These are phyloP conservation scores for Cryptomyrus ogoouensis DNA, from an alignment of 2,113 vertebrate species.

Conservation along the genomic window DNA sequence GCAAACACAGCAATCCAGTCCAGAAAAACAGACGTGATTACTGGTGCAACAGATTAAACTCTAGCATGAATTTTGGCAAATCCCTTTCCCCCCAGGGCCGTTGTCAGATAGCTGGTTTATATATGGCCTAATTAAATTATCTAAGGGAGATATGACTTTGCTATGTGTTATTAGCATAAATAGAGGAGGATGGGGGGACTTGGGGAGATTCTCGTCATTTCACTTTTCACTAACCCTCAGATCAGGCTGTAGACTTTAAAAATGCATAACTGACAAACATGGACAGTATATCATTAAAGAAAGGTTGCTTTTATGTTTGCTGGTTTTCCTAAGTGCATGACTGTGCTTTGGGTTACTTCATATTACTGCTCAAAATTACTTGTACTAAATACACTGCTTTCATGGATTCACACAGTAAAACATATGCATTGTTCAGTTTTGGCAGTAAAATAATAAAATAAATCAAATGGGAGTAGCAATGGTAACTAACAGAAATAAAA, in stretches of 20 bases:
- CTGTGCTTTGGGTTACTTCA: background rate
- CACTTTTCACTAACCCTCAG: background rate
- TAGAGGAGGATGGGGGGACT: background rate
- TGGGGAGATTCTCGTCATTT: background rate
- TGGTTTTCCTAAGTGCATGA: constrained; percentile 12
- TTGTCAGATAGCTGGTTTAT: background rate
- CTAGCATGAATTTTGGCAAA: background rate
- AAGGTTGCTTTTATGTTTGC: background rate
- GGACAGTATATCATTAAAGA: background rate
- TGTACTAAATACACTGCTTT: background rate
- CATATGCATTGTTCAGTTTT: background rate
- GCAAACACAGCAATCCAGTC: background rate
- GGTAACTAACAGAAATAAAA: constrained; percentile 16
- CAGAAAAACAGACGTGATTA: background rate
- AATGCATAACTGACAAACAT: background rate
- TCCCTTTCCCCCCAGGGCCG: background rate
- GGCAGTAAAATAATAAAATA: background rate
- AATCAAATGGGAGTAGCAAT: background rate
- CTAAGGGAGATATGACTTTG: background rate
- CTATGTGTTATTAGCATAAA: background rate
- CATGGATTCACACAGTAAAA: background rate
- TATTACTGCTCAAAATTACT: background rate
- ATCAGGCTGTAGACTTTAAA: background rate
- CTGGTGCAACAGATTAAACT: background rate
- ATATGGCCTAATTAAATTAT: background rate